A percentile compares a stretch with the other conserved stretches of the same genome.
Conservation (phyloP, 2,888 invertebrate species). For the Phragmatobia fuliginosa region DNA sequence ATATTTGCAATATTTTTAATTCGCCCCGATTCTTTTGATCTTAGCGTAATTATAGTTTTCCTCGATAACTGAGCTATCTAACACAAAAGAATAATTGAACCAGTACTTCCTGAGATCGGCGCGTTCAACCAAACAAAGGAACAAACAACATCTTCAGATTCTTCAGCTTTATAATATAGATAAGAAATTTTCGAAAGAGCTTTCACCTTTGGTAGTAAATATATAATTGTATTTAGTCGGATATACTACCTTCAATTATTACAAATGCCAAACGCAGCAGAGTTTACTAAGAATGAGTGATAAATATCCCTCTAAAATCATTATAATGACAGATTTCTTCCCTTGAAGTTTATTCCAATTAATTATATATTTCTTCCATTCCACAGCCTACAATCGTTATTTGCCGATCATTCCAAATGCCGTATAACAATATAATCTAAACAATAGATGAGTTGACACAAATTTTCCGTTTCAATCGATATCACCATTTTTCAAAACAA, state of each 20-base stretch:
- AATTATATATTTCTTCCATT: not conserved
- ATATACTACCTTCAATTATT: not conserved
- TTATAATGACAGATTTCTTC: not conserved
- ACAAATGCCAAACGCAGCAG: not conserved
- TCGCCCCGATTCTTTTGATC: too few species aligned
- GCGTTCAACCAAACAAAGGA: too few species aligned
- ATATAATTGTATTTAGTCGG: too few species aligned
- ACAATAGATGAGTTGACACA: conserved; percentile 37
- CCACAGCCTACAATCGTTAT: not conserved
- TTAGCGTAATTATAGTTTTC: too few species aligned
- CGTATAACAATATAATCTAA: conserved; percentile 1
- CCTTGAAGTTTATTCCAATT: not conserved
- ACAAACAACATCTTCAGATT: too few species aligned
- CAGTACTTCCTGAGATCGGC: too few species aligned
- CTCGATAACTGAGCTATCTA: too few species aligned
- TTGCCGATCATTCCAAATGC: not conserved
- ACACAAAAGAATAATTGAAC: too few species aligned
- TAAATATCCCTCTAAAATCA: not conserved
- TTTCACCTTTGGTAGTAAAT: too few species aligned
- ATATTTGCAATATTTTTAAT: too few species aligned
- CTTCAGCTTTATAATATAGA: too few species aligned
- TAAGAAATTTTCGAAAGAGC: too few species aligned
- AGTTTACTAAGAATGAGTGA: not conserved
- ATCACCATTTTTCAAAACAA: conserved; percentile 35
- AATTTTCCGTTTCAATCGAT: conserved; percentile 51